Evolutionary conservation across 2,113 vertebrate species (phyloP).

Genomic region (Syngnathus scovelli): DNA sequence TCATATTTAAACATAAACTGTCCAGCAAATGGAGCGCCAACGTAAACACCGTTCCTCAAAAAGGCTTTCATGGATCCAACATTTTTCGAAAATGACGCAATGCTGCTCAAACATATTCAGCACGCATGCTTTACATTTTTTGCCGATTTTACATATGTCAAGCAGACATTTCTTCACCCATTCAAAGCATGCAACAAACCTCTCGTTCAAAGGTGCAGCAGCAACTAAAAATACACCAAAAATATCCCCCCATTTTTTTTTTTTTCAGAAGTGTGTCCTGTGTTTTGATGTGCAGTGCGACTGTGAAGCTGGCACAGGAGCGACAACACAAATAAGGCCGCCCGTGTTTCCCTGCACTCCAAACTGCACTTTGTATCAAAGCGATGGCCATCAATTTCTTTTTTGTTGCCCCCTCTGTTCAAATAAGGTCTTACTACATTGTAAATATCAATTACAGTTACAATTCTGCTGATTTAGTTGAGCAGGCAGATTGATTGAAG

Average conservation of each 20-base stretch:
- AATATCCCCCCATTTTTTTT: not conserved
- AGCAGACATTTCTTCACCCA: no score
- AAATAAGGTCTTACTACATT: slow-evolving; percentile 17
- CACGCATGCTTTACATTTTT: no score
- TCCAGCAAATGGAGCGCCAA: no score
- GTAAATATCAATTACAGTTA: slow-evolving; percentile 48
- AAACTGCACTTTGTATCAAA: slow-evolving; percentile 4
- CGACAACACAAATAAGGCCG: not conserved
- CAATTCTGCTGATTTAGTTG: slow-evolving; percentile 36
- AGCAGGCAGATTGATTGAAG: slow-evolving; percentile 19
- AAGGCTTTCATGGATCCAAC: no score
- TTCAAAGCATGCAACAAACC: no score
- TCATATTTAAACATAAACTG: not conserved
- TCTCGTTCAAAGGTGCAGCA: no score
- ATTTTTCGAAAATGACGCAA: no score
- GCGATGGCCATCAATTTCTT: not conserved
- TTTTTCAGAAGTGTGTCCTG: no score
- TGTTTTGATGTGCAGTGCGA: not conserved
- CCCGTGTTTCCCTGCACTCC: not conserved
- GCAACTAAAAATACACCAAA: not conserved
- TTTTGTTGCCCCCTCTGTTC: slow-evolving; percentile 1
- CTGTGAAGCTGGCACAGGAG: not conserved
- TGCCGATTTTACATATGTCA: no score
- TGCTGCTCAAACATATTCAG: no score
- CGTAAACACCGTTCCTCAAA: no score